Conservation (phyloP, 2,888 invertebrate species). For the Phytoseiulus persimilis region DNA sequence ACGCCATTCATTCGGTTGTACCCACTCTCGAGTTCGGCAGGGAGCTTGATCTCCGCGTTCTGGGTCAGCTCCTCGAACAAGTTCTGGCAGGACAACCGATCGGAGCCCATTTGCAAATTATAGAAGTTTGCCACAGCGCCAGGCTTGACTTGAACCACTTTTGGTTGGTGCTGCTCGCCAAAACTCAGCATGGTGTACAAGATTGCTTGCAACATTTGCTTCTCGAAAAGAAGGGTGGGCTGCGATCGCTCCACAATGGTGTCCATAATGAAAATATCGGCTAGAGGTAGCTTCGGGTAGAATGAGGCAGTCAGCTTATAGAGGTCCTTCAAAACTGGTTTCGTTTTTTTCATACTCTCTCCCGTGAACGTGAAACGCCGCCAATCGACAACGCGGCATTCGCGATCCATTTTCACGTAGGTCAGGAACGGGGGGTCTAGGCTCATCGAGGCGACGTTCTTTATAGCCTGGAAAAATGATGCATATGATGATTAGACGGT, state of each 20-base stretch:
- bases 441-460: neutral
- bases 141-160: neutral
- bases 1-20: neutral
- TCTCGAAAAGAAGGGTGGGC: neutral
- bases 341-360: neutral
- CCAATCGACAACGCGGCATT: neutral
- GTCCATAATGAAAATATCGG: neutral
- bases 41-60: neutral
- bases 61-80: neutral
- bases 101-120: neutral
- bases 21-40: neutral
- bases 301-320: neutral
- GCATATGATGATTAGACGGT: neutral
- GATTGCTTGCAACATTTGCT: neutral
- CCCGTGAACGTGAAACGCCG: neutral
- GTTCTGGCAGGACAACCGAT: neutral
- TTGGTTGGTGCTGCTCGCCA: neutral
- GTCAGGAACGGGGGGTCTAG: neutral
- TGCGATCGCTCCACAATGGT: neutral
- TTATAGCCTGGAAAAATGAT: neutral
- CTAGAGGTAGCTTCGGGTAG: neutral
- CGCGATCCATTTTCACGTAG: neutral
- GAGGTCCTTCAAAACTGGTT: neutral
- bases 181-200: conserved; percentile 28
- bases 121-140: neutral